These are phyloP conservation scores for Vultur gryphus DNA, from an alignment of 2,797 vertebrate species.

Conservation along the genomic window DNA sequence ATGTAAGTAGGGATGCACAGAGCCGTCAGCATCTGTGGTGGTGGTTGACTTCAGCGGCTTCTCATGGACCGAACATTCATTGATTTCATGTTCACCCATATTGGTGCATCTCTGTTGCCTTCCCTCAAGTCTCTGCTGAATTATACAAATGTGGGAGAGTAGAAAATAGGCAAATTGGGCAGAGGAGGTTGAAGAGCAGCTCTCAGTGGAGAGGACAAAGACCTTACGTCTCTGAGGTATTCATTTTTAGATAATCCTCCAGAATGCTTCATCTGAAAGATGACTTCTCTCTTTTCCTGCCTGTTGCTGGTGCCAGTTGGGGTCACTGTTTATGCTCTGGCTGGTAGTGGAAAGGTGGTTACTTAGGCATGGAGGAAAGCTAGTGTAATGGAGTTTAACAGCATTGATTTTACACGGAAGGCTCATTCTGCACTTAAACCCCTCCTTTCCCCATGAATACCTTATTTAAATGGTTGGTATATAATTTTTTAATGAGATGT, in stretches of 20 bases:
- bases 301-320: not conserved
- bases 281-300: not conserved
- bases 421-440: constrained; percentile 27
- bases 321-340: not conserved
- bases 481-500: constrained; percentile 46
- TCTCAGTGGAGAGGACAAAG: not conserved
- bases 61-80: fast-evolving
- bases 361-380: not conserved
- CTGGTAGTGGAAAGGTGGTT: not conserved
- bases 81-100: not conserved
- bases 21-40: not conserved
- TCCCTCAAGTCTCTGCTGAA: not conserved
- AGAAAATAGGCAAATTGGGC: not conserved
- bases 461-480: constrained; percentile 41
- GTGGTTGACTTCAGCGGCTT: not conserved
- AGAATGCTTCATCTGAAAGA: not conserved
- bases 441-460: not conserved
- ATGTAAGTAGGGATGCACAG: not conserved
- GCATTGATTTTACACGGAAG: constrained; percentile 34
- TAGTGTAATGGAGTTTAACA: constrained; percentile 41
- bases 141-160: not conserved
- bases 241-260: not conserved
- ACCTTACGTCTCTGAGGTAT: not conserved
- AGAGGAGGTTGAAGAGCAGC: not conserved
- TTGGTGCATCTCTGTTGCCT: not conserved